These are phyloP conservation scores for Chaetops frenatus DNA, from an alignment of 2,113 vertebrate species.

Conservation along the genomic window DNA sequence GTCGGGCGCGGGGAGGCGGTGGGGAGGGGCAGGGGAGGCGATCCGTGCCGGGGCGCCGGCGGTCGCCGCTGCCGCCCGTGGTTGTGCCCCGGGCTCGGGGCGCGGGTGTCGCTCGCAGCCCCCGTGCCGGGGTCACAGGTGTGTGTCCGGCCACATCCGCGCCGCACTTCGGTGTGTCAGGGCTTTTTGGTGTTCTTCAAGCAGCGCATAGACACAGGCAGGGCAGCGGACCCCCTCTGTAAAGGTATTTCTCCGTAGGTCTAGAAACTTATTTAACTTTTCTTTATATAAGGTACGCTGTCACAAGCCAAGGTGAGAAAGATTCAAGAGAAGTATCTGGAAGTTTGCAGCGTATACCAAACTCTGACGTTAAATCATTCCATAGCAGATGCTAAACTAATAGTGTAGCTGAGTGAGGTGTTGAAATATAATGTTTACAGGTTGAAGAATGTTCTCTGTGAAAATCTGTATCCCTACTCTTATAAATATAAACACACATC, in stretches of 20 bases:
- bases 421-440: neutral
- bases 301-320: neutral
- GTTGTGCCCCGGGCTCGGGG: neutral
- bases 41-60: neutral
- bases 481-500: neutral
- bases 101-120: neutral
- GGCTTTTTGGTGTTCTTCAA: too few relatives aligned
- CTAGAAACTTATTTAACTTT: neutral
- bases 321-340: neutral
- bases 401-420: neutral
- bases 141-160: accelerated
- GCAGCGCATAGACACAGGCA: accelerated
- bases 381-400: neutral
- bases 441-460: neutral
- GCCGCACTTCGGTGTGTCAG: accelerated
- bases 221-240: accelerated
- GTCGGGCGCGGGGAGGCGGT: neutral
- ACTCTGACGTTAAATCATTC: neutral
- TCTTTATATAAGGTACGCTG: neutral
- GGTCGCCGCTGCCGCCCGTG: neutral
- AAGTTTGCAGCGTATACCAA: neutral
- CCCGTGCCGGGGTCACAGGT: neutral
- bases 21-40: neutral
- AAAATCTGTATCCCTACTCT: accelerated
- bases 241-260: neutral